A percentile compares a stretch with the other conserved stretches of the same genome.
These are phyloP conservation scores for Orthonychiurus folsomi DNA, from an alignment of 2,888 invertebrate genomes.

Conservation along the genomic window DNA sequence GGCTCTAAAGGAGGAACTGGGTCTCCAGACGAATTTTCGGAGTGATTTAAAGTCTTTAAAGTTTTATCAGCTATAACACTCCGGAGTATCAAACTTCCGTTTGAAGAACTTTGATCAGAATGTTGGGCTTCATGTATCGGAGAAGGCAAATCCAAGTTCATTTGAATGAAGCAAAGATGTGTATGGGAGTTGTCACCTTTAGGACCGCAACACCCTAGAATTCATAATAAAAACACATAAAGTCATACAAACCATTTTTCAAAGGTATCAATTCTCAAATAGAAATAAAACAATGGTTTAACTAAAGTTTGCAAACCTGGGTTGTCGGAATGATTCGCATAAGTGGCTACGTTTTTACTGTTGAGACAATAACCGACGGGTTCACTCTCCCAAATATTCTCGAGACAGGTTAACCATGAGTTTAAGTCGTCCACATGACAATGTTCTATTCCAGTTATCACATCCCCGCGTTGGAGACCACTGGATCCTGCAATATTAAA, in stretches of 20 bases:
- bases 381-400: constrained; percentile 37
- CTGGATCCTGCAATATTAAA: constrained; percentile 35
- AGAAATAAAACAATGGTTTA: no score
- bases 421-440: constrained; percentile 37
- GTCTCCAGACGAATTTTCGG: background rate
- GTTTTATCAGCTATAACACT: background rate
- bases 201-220: constrained; percentile 36
- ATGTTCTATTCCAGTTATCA: constrained; percentile 38
- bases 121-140: background rate
- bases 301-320: no score
- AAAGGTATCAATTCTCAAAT: background rate
- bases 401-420: constrained; percentile 38
- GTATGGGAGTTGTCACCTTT: constrained; percentile 37
- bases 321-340: constrained; percentile 33
- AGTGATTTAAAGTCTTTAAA: background rate
- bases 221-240: background rate
- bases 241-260: background rate
- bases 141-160: background rate
- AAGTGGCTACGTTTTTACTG: constrained; percentile 33
- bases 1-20: no score
- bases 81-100: background rate
- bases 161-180: constrained; percentile 36
- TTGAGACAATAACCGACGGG: constrained; percentile 36
- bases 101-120: background rate
- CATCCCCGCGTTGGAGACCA: constrained; percentile 36